Percentiles rank a stretch among this genome's conserved stretches.
phyloP scores from a whole-genome alignment of 2,888 invertebrate genomes.

The Mechanitis messenoides region DNA sequence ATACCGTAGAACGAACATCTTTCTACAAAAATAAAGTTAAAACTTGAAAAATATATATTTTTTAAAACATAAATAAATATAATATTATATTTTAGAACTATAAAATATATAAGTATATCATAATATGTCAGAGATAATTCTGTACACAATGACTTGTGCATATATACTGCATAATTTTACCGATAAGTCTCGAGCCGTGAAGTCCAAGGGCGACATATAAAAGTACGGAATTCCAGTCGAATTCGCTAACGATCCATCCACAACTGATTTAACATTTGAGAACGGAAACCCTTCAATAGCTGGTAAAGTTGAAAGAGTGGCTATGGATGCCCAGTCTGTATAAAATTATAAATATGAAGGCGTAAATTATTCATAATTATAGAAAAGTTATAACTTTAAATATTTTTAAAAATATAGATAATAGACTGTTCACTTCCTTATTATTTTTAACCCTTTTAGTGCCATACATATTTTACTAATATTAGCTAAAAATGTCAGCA shows the following conservation, averaged over 20 bases:
- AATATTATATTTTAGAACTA: neutral
- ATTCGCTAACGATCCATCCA: constrained; percentile 81
- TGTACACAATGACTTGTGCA: no score
- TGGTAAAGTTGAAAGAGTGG: constrained; percentile 80
- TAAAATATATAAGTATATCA: neutral
- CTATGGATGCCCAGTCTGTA: constrained; percentile 83
- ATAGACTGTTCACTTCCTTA: no score
- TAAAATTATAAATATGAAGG: constrained; percentile 26
- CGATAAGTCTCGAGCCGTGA: constrained; percentile 79
- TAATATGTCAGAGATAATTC: neutral
- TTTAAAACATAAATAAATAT: no score
- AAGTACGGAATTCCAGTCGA: constrained; percentile 85
- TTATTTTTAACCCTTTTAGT: no score
- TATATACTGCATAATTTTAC: constrained; percentile 63
- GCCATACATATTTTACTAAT: no score
- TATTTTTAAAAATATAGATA: no score
- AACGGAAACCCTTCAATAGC: constrained; percentile 80
- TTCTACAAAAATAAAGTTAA: constrained; percentile 55
- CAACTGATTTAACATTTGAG: constrained; percentile 81
- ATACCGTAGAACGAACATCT: constrained; percentile 80
- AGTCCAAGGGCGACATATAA: constrained; percentile 83
- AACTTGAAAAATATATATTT: neutral
- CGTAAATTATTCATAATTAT: no score
- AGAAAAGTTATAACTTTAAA: neutral
- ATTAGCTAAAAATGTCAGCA: no score